Percentiles rank a stretch among this genome's conserved stretches.
phyloP scores from a whole-genome alignment of 1,140 invertebrate genomes.

The Rhyacophila brunnea region DNA sequence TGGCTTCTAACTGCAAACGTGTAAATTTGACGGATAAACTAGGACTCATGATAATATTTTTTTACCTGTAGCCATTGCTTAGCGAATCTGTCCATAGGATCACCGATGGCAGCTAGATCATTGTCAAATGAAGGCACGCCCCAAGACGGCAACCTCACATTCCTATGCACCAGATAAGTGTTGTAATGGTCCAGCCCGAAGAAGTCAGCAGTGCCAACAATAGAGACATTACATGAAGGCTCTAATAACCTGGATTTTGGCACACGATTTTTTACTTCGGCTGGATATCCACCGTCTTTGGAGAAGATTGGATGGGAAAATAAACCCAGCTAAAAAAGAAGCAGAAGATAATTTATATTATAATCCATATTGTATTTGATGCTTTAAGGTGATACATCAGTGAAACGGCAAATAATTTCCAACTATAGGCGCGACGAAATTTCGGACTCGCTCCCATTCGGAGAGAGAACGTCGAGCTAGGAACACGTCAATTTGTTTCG shows the following conservation, averaged over 20 bases:
- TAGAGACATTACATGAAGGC: conserved; percentile 37
- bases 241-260: conserved; percentile 31
- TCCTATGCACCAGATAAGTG: conserved; percentile 1
- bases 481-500: no score
- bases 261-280: conserved; percentile 36
- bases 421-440: no score
- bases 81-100: no score
- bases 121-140: conserved; percentile 13
- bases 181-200: conserved; percentile 39
- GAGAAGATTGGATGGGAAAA: conserved; percentile 39
- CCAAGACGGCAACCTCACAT: not conserved
- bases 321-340: conserved; percentile 37
- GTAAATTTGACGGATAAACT: no score
- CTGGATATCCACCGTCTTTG: conserved; percentile 39
- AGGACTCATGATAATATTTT: no score
- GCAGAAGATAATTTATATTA: no score
- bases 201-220: conserved; percentile 50
- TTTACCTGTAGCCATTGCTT: conserved; percentile 27
- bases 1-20: no score
- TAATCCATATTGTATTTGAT: no score
- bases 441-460: no score
- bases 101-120: conserved; percentile 2
- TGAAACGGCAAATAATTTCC: no score
- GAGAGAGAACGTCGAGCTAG: no score
- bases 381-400: no score